phyloP scores from a whole-genome alignment of 2,888 invertebrate genomes.

The Oxyteleia sp. region DNA sequence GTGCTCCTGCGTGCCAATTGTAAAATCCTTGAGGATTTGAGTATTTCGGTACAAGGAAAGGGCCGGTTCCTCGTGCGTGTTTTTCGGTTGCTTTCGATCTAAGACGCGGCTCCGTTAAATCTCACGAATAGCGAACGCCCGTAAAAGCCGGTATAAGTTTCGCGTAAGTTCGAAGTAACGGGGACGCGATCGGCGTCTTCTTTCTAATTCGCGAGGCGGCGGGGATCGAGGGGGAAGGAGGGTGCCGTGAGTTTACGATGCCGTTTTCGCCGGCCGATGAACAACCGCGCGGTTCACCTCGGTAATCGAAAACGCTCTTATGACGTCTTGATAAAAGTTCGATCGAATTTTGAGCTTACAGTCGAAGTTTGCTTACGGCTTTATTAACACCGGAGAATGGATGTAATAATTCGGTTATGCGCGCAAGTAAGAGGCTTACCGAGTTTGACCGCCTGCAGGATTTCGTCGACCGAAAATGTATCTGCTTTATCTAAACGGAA shows the following conservation, averaged over 20 bases:
- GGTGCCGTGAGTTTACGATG: background rate
- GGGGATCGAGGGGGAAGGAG: background rate
- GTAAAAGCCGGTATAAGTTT: constrained; percentile 75
- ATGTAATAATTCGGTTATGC: constrained; percentile 11
- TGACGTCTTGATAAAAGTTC: constrained; percentile 31
- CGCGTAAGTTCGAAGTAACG: constrained; percentile 76
- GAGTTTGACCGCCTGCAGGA: background rate
- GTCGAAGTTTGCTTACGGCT: constrained; percentile 30
- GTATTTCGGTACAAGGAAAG: constrained; percentile 69
- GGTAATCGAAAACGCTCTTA: constrained; percentile 22
- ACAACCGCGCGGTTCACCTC: background rate
- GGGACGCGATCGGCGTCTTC: constrained; percentile 43
- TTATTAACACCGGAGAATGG: constrained; percentile 13
- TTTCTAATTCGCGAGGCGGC: constrained; percentile 26
- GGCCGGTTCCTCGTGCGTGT: constrained; percentile 69
- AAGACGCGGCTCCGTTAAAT: constrained; percentile 68
- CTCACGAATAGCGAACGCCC: constrained; percentile 59
- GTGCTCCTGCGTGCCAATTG: constrained; percentile 60
- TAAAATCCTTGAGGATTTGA: constrained; percentile 59
- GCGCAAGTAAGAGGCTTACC: background rate
- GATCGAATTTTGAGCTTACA: constrained; percentile 44
- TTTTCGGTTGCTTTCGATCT: constrained; percentile 54
- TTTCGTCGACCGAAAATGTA: background rate
- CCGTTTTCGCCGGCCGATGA: constrained; percentile 12
- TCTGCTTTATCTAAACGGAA: background rate